A percentile compares a stretch with the other conserved stretches of the same genome.
Conservation (phyloP, 2,888 invertebrate genomes). For the Erebia epiphron region DNA sequence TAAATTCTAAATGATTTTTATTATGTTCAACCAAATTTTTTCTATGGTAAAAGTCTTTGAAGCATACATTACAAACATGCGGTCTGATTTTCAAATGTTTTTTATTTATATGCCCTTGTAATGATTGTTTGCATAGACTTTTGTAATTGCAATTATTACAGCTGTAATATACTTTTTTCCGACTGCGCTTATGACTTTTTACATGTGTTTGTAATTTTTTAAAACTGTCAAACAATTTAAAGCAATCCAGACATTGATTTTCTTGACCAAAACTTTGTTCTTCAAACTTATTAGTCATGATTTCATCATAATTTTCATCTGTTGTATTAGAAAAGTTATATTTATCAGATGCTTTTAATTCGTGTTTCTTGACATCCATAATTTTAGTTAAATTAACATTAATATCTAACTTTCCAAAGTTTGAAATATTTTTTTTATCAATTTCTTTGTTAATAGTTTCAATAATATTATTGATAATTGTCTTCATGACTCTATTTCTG, state of each 20-base stretch:
- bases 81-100: conserved; percentile 55
- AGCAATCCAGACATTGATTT: conserved; percentile 54
- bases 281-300: conserved; percentile 23
- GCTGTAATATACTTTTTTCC: conserved; percentile 42
- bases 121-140: conserved; percentile 51
- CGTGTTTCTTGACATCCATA: conserved; percentile 14
- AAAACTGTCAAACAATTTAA: conserved; percentile 51
- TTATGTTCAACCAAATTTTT: conserved; percentile 58
- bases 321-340: neutral
- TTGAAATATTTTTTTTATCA: conserved; percentile 27
- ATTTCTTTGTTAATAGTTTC: conserved; percentile 45
- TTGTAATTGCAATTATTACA: conserved; percentile 55
- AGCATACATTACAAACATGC: conserved; percentile 54
- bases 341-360: neutral
- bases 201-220: conserved; percentile 45
- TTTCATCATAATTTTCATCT: conserved; percentile 11
- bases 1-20: conserved; percentile 49
- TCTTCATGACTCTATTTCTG: conserved; percentile 44
- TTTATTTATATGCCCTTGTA: conserved; percentile 63
- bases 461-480: conserved; percentile 38
- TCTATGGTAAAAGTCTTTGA: conserved; percentile 61
- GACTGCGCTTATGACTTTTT: conserved; percentile 40
- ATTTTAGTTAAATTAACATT: conserved; percentile 22
- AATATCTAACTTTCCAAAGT: conserved; percentile 29
- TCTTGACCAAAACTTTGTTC: conserved; percentile 44